Evolutionary conservation across 2,888 invertebrate species (phyloP), one percentile per base, ranked within the genome.

Genomic region (Zootermopsis nevadensis): DNA sequence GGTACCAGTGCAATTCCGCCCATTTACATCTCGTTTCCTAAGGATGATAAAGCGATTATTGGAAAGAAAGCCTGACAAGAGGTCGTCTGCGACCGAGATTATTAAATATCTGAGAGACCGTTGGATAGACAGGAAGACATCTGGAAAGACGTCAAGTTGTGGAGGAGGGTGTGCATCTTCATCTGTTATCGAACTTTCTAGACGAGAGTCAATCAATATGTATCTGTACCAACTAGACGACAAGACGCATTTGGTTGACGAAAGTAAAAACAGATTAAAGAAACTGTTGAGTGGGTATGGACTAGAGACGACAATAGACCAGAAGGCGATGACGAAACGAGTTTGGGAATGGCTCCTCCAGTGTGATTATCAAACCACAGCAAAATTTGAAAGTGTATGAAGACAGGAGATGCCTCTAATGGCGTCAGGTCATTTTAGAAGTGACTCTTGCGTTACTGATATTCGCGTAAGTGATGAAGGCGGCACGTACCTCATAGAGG

Each of bases 1-100:
- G 86, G 91, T 93, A 80, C 93, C 93, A 1, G 89, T 90, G 1
- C 91, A 89, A 83, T 93, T 93, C 87, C 90, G 92, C 55, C 90
- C 92, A 74, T 95, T 95, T 88, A 93, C 94, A 0, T 93, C 94
- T 0, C 90, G 95, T 35, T 88, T 95, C 24, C 91, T 94, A 87
- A 91, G 95, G 85, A 92, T 95, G 87, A 94, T 95, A 87, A 91
- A 95, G 83, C 92, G 94, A 86, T 91, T 94, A 80, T 90, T 95
- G 85, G 94, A 94, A 83, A 93, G 94, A 86, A 93, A 94, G 86
- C 91, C 93, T 0, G 93, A 93, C 80, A 92, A 93, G 86, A 91
- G 94, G n/a, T 91, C 92, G 83, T 90, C 91, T 85, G 91, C 92
- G 7, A 91, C 91, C 19, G 93, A 93, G 87, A 90, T 93, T 48